Base-by-base conservation (phyloP, 2,113 vertebrate genomes). In the Rousettus leschenaultii region DNA sequence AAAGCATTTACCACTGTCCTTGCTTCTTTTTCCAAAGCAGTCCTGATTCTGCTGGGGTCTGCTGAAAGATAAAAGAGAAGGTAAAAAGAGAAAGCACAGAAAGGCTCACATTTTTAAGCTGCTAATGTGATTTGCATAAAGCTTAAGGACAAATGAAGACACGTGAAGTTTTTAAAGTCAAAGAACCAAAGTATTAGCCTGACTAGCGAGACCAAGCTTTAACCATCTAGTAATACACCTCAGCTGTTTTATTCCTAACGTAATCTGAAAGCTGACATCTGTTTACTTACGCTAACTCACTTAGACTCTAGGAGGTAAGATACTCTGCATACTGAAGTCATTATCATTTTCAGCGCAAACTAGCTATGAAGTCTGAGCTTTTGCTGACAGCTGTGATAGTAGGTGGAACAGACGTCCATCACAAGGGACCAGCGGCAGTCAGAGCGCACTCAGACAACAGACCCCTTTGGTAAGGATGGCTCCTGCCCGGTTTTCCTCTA, bases 1-100 rank as follows among this genome's bases (percentile, higher is more conserved):
- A 80, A 82, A 95, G 45, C 28, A 82, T 91, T 97, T 89, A 98
- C 97, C 91, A 35, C 6, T 4, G 7, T 9, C n/a, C 33, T 68
- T 22, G 89, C 82, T 80, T 96, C 97, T 74, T 75, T 92, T 91
- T 57, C 86, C 78, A 85, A 57, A 51, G 68, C 19, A 24, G 38
- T 70, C n/a, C n/a, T 70, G 68, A 63, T 73, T 94, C 82, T 86
- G 57, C 40, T 38, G n/a, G 89, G 22, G 9, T 91, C 91, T 97
- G 86, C 61, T 85, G 55, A 59, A 38, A 97, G 89, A 59, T 24
- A 86, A 71, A 90, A 94, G 19, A 66, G 57, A 83, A 66, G 33
- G 2, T 3, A 79, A 15, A 68, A 65, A 95, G 35, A 88, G 45
- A 80, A 88, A 92, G 24, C 35, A 84, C 7, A 10, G 7, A 78